Evolutionary conservation across 2,888 invertebrate species (phyloP).

Genomic region (Cataglyphis rosenhaueri): DNA sequence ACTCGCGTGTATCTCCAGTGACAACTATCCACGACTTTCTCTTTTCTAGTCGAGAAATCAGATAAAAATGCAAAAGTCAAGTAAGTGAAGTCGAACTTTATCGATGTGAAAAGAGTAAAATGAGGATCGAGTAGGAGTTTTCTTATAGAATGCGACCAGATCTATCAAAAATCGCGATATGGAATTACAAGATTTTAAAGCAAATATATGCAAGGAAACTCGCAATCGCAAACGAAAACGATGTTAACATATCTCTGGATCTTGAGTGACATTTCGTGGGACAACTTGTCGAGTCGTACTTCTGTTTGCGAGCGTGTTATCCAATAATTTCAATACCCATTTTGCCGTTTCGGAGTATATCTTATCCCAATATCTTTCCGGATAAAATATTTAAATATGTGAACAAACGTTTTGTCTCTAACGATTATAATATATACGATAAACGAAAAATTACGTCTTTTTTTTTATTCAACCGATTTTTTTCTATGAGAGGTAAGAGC

Average conservation of each 20-base stretch:
- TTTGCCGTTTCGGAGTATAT: background rate
- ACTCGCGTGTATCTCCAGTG: background rate
- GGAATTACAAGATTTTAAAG: constrained; percentile 6
- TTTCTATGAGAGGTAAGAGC: background rate
- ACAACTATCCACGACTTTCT: constrained; percentile 16
- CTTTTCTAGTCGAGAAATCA: constrained; percentile 23
- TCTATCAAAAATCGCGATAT: background rate
- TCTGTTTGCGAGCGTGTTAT: background rate
- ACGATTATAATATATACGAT: background rate
- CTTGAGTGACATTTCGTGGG: constrained; percentile 8
- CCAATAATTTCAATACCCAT: background rate
- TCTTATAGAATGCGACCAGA: background rate
- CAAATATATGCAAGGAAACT: background rate
- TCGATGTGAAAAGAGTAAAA: background rate
- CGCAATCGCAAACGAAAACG: background rate
- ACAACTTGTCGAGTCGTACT: background rate
- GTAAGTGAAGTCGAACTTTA: background rate
- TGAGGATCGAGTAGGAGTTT: background rate
- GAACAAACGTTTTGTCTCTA: background rate
- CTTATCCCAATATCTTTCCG: background rate
- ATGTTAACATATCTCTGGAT: background rate
- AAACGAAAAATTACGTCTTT: background rate
- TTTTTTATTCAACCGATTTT: background rate
- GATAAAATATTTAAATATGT: background rate
- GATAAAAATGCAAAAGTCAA: constrained; percentile 10